phyloP scores from a whole-genome alignment of 64 coral and sea anemone species.

The Pachyseris speciosa region DNA sequence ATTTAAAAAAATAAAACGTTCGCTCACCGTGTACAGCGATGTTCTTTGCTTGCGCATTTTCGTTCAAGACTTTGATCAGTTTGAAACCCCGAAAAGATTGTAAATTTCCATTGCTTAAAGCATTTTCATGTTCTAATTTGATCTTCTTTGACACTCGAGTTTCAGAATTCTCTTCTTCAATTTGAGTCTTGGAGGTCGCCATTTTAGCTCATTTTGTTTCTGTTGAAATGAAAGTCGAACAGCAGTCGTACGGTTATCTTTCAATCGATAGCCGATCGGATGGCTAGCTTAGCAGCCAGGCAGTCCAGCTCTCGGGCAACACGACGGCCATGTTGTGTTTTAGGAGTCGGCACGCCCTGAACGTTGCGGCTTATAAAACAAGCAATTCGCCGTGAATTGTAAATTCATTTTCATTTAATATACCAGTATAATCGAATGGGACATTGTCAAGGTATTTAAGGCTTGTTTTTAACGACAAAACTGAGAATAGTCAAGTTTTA shows the following conservation, averaged over 20 bases:
- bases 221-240: background rate
- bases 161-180: constrained; percentile 24
- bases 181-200: background rate
- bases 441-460: constrained; percentile 12
- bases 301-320: background rate
- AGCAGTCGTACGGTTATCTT: background rate
- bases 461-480: background rate
- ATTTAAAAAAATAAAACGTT: too few species aligned
- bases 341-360: constrained; percentile 39
- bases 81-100: constrained; percentile 66
- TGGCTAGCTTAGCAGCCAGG: background rate
- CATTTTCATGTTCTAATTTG: constrained; percentile 14
- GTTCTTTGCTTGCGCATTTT: constrained; percentile 77
- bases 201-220: background rate
- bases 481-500: background rate
- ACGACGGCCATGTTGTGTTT: constrained; percentile 30
- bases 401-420: constrained; percentile 1
- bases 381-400: constrained; percentile 13
- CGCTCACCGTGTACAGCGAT: constrained; percentile 78
- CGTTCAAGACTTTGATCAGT: constrained; percentile 70
- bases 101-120: background rate
- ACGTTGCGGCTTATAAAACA: constrained; percentile 2
- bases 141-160: constrained; percentile 45
- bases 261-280: background rate
- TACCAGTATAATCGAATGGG: constrained; percentile 7